Evolutionary conservation across 1,140 invertebrate genomes (phyloP), one percentile per base, ranked within the genome.

Genomic region (Drosophila pandora): DNA sequence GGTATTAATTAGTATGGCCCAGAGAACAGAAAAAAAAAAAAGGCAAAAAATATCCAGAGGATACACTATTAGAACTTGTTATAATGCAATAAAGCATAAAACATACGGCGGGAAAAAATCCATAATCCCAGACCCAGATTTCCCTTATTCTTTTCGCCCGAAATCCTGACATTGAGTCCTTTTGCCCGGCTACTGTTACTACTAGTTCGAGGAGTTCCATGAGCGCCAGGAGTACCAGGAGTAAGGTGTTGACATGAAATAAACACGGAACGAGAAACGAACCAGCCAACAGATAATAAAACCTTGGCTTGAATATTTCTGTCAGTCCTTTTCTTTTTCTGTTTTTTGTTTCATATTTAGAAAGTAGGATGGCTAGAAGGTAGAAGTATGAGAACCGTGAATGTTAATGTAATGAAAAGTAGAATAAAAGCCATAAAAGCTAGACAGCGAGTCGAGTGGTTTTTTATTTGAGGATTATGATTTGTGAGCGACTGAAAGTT

Each of bases 1-100:
- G 82, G 83, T 88, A 88, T 88, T 87, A 87, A 87, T 87, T 87
- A 87, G 67, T 79, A 76, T 76, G 74, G 79, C 63, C 74, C 58
- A 83, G 41, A 39, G 49, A 63, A 48, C 60, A 71, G 50, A 61
- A 60, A 54, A 61, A 60, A 61, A 60, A 59, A 47, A 13, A 21
- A 37, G 48, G 30, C 22, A 30, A 34, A 48, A 48, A 55, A 52
- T 45, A 57, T 22, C 57, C 47, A 39, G 57, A 55, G 58, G 37
- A 13, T 39, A 55, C 48, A 56, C 56, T 76, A 74, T 77, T 80
- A 69, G 59, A 87, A 82, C 78, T 81, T 70, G 72, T 74, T 71
- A 70, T 75, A 70, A 73, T 79, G 60, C 49, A 79, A 84, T 76
- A 78, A 71, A 72, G 64, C 68, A 72, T 68, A 64, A 79, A 69